Conservation (phyloP, 2,888 invertebrate genomes). For the Candidula unifasciata region DNA sequence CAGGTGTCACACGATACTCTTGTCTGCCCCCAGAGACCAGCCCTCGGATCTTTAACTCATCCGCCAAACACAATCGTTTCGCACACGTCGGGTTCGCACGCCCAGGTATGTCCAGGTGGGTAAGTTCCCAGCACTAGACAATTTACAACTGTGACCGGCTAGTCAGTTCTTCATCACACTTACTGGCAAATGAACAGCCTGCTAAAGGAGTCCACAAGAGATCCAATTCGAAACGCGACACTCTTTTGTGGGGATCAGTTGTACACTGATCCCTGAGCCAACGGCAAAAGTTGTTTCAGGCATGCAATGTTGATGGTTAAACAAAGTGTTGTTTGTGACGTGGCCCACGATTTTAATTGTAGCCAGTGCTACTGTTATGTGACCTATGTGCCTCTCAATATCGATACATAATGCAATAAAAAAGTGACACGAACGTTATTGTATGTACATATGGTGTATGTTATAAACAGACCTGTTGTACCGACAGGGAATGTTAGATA, state of each 20-base stretch:
- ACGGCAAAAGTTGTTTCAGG: not conserved
- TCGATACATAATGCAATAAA: no score
- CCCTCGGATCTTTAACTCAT: constrained; percentile 29
- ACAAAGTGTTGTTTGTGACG: not conserved
- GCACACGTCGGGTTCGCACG: constrained; percentile 38
- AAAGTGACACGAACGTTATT: no score
- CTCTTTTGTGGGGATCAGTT: not conserved
- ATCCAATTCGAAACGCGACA: constrained; percentile 8
- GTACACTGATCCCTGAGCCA: not conserved
- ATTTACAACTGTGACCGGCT: not conserved
- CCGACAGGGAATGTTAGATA: no score
- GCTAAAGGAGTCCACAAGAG: not conserved
- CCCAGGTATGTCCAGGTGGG: not conserved
- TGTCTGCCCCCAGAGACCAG: not conserved
- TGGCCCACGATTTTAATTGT: not conserved
- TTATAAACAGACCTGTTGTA: no score
- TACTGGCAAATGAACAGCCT: not conserved
- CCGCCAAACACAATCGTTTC: constrained; percentile 14
- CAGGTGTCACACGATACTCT: constrained; percentile 34
- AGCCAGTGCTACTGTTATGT: no score
- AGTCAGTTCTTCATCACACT: constrained; percentile 6
- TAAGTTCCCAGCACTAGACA: constrained; percentile 28
- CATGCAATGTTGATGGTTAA: not conserved
- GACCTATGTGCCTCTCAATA: no score
- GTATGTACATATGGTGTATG: no score